Evolutionary conservation across 2,888 invertebrate genomes (phyloP).

Genomic region (Athalia circularis): DNA sequence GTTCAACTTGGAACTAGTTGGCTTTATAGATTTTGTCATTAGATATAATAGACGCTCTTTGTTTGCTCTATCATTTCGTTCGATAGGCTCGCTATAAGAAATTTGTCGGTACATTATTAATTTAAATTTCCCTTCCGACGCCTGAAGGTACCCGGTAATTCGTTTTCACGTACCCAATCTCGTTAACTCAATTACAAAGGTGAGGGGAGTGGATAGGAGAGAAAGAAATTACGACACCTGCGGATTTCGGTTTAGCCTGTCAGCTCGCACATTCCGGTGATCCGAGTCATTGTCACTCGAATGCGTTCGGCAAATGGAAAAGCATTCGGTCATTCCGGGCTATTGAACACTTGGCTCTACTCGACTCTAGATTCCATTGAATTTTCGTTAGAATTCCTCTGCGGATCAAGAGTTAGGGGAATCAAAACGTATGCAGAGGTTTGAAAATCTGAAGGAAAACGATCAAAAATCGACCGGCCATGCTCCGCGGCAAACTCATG

Average conservation of each 20-base stretch:
- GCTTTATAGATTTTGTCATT: slow-evolving; percentile 48
- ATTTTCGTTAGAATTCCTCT: not conserved
- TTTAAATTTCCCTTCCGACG: slow-evolving; percentile 24
- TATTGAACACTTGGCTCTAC: not conserved
- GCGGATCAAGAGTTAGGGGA: not conserved
- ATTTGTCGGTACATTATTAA: slow-evolving; percentile 41
- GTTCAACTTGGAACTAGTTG: slow-evolving; percentile 41
- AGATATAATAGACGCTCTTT: slow-evolving; percentile 46
- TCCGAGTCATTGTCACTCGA: not conserved
- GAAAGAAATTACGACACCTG: not conserved
- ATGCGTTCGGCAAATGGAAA: not conserved
- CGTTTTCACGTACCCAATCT: slow-evolving; percentile 5
- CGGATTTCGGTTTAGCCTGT: not conserved
- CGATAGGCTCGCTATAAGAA: slow-evolving; percentile 41
- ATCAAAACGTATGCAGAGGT: not conserved
- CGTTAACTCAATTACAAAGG: not conserved
- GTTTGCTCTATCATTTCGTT: slow-evolving; percentile 41
- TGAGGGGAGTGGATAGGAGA: not conserved
- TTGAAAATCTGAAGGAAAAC: not conserved
- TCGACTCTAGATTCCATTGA: not conserved
- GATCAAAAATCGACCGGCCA: not conserved
- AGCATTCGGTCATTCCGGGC: slow-evolving; percentile 15
- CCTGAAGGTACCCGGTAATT: slow-evolving; percentile 9
- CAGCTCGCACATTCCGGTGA: not conserved
- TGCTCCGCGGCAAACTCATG: not conserved